Evolutionary conservation across 1,140 invertebrate genomes (phyloP).

Genomic region (Drosophila varians): DNA sequence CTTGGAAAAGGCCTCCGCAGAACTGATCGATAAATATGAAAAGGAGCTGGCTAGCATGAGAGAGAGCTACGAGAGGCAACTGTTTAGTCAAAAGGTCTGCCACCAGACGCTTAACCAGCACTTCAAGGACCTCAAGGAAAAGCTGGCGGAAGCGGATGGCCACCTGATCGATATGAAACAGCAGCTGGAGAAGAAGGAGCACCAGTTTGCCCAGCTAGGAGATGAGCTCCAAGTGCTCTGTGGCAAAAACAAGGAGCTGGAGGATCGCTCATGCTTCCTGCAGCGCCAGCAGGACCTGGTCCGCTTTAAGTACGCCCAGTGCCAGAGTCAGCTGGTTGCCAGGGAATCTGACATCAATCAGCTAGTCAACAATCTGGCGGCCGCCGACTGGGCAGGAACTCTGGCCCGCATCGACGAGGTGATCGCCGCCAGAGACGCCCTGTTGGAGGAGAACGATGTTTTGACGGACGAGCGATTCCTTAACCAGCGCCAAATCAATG

Average conservation of each 20-base stretch:
- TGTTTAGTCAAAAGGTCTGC: neutral
- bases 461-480: neutral
- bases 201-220: slow-evolving; percentile 30
- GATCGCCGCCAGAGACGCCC: neutral
- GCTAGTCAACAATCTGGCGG: neutral
- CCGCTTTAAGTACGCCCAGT: neutral
- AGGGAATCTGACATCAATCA: neutral
- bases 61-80: neutral
- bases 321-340: neutral
- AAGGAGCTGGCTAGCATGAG: neutral
- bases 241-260: slow-evolving; percentile 19
- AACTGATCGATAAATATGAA: neutral
- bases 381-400: neutral
- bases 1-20: neutral
- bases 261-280: slow-evolving; percentile 14
- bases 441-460: neutral
- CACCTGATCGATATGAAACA: slow-evolving; percentile 27
- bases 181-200: slow-evolving; percentile 35
- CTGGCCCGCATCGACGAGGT: neutral
- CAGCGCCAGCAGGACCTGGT: neutral
- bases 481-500: neutral
- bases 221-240: slow-evolving; percentile 18
- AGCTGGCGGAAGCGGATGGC: neutral
- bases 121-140: neutral
- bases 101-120: neutral